Evolutionary conservation across 1,140 invertebrate species (phyloP), one percentile per base, ranked within the genome.

Genomic region (Telenomus remus): DNA sequence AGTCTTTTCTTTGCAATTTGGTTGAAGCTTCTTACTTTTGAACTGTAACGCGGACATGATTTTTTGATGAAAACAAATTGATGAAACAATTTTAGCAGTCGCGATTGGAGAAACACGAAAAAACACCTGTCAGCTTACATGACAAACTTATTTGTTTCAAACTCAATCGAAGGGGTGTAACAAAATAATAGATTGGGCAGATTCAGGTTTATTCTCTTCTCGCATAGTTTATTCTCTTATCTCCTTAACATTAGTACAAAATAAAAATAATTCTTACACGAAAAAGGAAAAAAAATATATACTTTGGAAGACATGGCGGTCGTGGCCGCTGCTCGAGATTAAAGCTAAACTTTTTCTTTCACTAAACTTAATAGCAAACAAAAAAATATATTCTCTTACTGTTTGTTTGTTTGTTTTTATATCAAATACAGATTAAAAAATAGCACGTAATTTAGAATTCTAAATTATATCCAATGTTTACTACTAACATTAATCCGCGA

Each of bases 241-340:
- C 43, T 44, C 11, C n/a, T 13, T 44, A 12, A 44, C 11, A 12
- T 44, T 44, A 44, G 4, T 44, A 44, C 43, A 44, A 44, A 44
- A 44, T 44, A 44, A 44, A 44, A 44, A 44, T 44, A 13, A 44
- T 13, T 12, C n/a, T 11, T 44, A 44, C 12, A 44, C 12, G 13
- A 44, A 13, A 12, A 7, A 13, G 9, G 8, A 11, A 39, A 11
- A n/a, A 39, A 39, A n/a, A n/a, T n/a, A n/a, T n/a, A 39, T 44
- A 44, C 43, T 44, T 44, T 44, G 43, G 43, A 44, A 44, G 43
- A 44, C 43, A 44, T 13, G 13, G 43, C 12, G 1, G 12, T 13
- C 13, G 12, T 13, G 13, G 43, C 43, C 12, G 13, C 43, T 44
- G 43, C 12, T 44, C 43, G 9, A 11, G n/a, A n/a, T 39, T 39